phyloP scores from a whole-genome alignment of 2,888 invertebrate genomes.

The Eupithecia subfuscata region DNA sequence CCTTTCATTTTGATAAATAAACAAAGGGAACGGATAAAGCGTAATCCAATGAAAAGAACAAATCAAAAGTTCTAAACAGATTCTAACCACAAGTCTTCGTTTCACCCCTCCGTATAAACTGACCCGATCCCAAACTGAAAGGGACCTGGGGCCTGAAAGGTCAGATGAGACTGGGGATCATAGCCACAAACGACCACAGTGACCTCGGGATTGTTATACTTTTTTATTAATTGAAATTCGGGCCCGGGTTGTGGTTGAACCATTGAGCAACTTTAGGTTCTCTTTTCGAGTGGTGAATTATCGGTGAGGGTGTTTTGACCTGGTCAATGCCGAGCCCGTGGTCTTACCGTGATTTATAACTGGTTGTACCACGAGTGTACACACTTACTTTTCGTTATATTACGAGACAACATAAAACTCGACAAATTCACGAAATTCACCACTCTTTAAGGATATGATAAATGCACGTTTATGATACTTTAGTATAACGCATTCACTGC shows the following conservation, averaged over 20 bases:
- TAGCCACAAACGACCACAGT: conserved; percentile 11
- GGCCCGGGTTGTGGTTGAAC: background rate
- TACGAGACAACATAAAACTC: too few relatives aligned
- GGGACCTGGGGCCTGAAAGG: conserved; percentile 12
- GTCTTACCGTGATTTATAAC: too few relatives aligned
- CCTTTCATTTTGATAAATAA: background rate
- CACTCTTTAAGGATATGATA: too few relatives aligned
- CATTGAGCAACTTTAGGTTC: background rate
- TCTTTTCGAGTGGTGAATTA: background rate
- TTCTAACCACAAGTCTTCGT: conserved; percentile 6
- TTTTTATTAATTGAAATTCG: conserved; percentile 6
- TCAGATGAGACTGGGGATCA: conserved; percentile 14
- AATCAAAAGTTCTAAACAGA: conserved; percentile 10
- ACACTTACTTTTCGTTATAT: too few relatives aligned
- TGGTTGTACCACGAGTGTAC: too few relatives aligned
- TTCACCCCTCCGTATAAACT: background rate
- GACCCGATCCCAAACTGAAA: conserved; percentile 13
- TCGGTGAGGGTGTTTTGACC: background rate
- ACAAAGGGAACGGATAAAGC: background rate
- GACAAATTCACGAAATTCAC: too few relatives aligned
- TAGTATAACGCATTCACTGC: too few relatives aligned
- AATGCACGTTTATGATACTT: too few relatives aligned
- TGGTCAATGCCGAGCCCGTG: background rate
- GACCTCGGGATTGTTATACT: conserved; percentile 9
- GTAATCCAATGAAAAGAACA: background rate